These are phyloP conservation scores for Apaloderma vittatum DNA, from an alignment of 2,113 vertebrate genomes.

Conservation along the genomic window DNA sequence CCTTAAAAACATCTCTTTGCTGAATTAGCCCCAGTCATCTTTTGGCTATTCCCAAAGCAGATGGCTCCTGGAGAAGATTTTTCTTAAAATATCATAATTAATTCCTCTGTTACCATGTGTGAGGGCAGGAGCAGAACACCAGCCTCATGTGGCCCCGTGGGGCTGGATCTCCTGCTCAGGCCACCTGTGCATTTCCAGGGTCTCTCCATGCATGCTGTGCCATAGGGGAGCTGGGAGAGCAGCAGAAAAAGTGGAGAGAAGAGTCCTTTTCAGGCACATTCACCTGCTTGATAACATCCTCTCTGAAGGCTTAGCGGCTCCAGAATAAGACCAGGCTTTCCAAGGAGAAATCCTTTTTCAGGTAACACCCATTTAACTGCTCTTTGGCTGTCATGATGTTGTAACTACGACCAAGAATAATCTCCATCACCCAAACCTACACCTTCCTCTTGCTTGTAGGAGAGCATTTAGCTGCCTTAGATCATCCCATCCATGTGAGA, in stretches of 20 bases:
- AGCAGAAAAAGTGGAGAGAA: neutral
- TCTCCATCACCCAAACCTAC: neutral
- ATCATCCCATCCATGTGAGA: neutral
- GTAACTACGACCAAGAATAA: neutral
- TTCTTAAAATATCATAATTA: neutral
- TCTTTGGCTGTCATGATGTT: neutral
- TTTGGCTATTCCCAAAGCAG: neutral
- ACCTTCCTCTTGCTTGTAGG: neutral
- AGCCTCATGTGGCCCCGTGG: accelerated
- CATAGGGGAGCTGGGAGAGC: neutral
- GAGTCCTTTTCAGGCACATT: neutral
- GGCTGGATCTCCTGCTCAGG: neutral
- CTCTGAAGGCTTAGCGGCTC: neutral
- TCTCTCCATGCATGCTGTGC: accelerated
- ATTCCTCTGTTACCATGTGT: neutral
- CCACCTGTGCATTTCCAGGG: neutral
- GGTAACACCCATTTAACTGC: neutral
- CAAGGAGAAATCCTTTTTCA: neutral
- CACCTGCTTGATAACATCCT: neutral
- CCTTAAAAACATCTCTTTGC: neutral
- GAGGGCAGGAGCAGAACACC: neutral
- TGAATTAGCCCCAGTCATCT: neutral
- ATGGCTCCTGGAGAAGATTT: neutral
- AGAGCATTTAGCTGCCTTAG: neutral
- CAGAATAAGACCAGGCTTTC: neutral